A percentile compares a stretch with the other conserved stretches of the same genome.
Conservation (phyloP, 2,888 invertebrate genomes). For the Stegana nigrithorax region DNA sequence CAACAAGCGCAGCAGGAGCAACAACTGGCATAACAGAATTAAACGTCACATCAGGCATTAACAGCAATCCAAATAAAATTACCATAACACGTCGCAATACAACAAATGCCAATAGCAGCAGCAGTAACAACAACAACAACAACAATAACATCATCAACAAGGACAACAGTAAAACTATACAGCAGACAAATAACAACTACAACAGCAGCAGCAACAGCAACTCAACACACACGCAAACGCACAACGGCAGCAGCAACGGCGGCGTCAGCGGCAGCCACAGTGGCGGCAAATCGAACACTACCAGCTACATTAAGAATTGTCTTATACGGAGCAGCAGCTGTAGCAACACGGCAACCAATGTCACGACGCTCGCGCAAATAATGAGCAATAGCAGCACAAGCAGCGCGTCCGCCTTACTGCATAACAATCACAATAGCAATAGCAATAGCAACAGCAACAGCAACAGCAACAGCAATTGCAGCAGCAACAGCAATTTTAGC, state of each 20-base stretch:
- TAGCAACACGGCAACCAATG: slow-evolving; percentile 63
- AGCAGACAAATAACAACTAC: too few species aligned
- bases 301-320: slow-evolving; percentile 62
- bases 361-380: slow-evolving; percentile 63
- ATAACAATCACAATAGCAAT: slow-evolving; percentile 44
- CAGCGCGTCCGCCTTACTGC: slow-evolving; percentile 53
- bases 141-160: slow-evolving; percentile 18
- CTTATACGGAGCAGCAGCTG: slow-evolving; percentile 63
- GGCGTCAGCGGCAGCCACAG: slow-evolving; percentile 9
- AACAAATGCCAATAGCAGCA: slow-evolving; percentile 5
- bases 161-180: too few species aligned
- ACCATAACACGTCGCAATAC: slow-evolving; percentile 49
- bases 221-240: slow-evolving; percentile 10
- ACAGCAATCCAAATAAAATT: slow-evolving; percentile 47
- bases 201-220: slow-evolving; percentile 25
- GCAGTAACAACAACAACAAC: slow-evolving; percentile 37
- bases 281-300: slow-evolving; percentile 48
- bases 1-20: slow-evolving; percentile 24
- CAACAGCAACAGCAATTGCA: slow-evolving; percentile 50
- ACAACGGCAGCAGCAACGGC: slow-evolving; percentile 13
- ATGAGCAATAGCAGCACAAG: slow-evolving; percentile 64
- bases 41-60: too few species aligned
- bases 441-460: slow-evolving; percentile 44
- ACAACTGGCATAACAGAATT: too few species aligned
- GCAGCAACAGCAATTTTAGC: slow-evolving; percentile 53